phyloP scores from a whole-genome alignment of 2,888 invertebrate species.

The Cheilosia vernalis region DNA sequence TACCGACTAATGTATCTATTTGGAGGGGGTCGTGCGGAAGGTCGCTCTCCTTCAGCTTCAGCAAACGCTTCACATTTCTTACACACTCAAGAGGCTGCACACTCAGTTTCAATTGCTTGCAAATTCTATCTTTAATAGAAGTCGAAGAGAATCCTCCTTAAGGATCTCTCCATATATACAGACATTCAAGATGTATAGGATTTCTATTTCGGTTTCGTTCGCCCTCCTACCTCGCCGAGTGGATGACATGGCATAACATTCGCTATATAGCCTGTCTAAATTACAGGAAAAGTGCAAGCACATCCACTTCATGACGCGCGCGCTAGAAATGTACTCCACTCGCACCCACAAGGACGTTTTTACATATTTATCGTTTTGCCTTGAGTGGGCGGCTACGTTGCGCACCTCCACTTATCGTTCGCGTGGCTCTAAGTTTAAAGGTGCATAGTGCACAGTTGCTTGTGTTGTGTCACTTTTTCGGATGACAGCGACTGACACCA shows the following conservation, averaged over 20 bases:
- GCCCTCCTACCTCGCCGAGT: background rate
- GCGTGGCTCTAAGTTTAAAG: slow-evolving; percentile 9
- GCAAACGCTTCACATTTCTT: slow-evolving; percentile 55
- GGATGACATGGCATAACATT: slow-evolving; percentile 48
- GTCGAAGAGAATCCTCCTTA: slow-evolving; percentile 53
- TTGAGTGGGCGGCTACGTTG: slow-evolving; percentile 20
- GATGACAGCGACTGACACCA: slow-evolving; percentile 34
- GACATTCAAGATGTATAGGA: background rate
- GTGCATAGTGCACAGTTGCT: background rate
- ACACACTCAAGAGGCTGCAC: slow-evolving; percentile 67
- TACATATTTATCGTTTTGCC: slow-evolving; percentile 4
- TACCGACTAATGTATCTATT: background rate
- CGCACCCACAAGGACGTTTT: slow-evolving; percentile 28
- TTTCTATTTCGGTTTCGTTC: slow-evolving; percentile 23
- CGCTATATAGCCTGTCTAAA: slow-evolving; percentile 49
- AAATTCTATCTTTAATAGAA: slow-evolving; percentile 65
- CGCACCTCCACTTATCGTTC: slow-evolving; percentile 11
- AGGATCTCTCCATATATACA: slow-evolving; percentile 1
- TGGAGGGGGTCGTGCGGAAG: slow-evolving; percentile 8
- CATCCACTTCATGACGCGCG: slow-evolving; percentile 28
- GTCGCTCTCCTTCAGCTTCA: slow-evolving; percentile 33
- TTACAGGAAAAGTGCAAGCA: slow-evolving; percentile 71
- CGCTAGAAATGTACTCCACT: slow-evolving; percentile 25
- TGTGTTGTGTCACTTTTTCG: slow-evolving; percentile 21
- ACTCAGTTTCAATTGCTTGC: slow-evolving; percentile 69